Evolutionary conservation across 2,888 invertebrate species (phyloP).

Genomic region (Chouioia cunea): DNA sequence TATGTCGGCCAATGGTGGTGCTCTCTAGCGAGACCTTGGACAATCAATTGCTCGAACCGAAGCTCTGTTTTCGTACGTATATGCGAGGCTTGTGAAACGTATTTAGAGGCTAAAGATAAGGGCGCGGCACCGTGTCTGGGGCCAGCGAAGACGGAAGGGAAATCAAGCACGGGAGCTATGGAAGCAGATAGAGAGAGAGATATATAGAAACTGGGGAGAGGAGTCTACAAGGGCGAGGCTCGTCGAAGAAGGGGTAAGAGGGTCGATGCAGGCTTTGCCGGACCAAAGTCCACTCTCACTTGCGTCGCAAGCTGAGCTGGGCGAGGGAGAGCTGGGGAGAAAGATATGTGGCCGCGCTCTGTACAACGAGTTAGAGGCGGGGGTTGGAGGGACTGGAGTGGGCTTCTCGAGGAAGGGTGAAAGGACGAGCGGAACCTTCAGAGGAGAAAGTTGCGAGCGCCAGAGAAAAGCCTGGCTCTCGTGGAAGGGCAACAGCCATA

Average conservation of each 20-base stretch:
- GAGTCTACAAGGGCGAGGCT: slow-evolving; percentile 52
- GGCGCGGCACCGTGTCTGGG: slow-evolving; percentile 64
- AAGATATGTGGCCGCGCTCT: not conserved
- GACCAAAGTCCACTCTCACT: slow-evolving; percentile 68
- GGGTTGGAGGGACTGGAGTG: not conserved
- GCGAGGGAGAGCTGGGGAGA: slow-evolving; percentile 19
- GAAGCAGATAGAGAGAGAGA: slow-evolving; percentile 28
- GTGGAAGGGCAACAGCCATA: slow-evolving; percentile 57
- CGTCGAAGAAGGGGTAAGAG: slow-evolving; percentile 58
- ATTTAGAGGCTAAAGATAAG: slow-evolving; percentile 66
- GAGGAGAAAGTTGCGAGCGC: slow-evolving; percentile 25
- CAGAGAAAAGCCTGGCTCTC: slow-evolving; percentile 19
- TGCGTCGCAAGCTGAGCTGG: slow-evolving; percentile 45
- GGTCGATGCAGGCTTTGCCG: slow-evolving; percentile 65
- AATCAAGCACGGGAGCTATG: too few species aligned
- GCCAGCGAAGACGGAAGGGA: slow-evolving; percentile 18
- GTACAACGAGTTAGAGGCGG: too few species aligned
- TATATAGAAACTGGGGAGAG: not conserved
- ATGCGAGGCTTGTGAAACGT: slow-evolving; percentile 53
- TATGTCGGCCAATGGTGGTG: slow-evolving; percentile 57
- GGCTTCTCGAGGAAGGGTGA: not conserved
- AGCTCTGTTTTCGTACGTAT: not conserved
- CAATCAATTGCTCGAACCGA: slow-evolving; percentile 62
- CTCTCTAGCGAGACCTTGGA: slow-evolving; percentile 60
- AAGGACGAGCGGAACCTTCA: slow-evolving; percentile 38